Percentiles rank a stretch among this genome's conserved stretches.
Evolutionary conservation across 2,113 vertebrate genomes (phyloP).

Genomic region (Glaucomys volans): DNA sequence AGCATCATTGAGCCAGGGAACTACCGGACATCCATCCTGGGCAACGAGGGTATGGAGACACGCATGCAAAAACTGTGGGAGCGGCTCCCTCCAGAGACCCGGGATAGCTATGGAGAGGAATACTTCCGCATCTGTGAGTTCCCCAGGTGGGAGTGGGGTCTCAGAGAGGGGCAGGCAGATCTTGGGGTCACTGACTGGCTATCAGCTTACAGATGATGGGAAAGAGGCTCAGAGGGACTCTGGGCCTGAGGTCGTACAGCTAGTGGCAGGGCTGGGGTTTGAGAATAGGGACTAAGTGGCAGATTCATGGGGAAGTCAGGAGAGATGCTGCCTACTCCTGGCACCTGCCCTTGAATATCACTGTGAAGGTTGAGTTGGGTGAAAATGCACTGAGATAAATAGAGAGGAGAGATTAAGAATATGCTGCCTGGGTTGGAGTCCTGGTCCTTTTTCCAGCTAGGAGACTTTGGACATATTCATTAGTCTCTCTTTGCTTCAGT

Average conservation of each 20-base stretch:
- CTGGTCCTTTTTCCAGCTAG: neutral
- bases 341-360: neutral
- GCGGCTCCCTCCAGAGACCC: conserved; percentile 84
- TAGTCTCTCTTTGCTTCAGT: neutral
- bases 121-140: conserved; percentile 85
- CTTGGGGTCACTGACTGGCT: neutral
- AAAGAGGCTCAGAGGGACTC: neutral
- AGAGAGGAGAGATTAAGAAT: neutral
- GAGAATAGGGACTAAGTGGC: neutral
- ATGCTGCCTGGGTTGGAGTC: neutral
- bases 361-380: neutral
- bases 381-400: neutral
- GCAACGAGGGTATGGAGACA: neutral
- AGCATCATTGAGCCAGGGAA: conserved; percentile 84
- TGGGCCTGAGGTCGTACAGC: neutral
- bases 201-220: neutral
- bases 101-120: conserved; percentile 84
- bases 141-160: rapidly evolving
- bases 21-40: conserved; percentile 82
- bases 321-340: neutral
- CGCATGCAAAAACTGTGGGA: conserved; percentile 80
- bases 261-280: neutral
- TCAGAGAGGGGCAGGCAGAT: neutral
- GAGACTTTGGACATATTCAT: neutral
- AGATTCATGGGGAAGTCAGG: neutral